Percentiles rank a stretch among this genome's conserved stretches.
Evolutionary conservation across 2,113 vertebrate species (phyloP).

Genomic region (Malaclemys terrapin): DNA sequence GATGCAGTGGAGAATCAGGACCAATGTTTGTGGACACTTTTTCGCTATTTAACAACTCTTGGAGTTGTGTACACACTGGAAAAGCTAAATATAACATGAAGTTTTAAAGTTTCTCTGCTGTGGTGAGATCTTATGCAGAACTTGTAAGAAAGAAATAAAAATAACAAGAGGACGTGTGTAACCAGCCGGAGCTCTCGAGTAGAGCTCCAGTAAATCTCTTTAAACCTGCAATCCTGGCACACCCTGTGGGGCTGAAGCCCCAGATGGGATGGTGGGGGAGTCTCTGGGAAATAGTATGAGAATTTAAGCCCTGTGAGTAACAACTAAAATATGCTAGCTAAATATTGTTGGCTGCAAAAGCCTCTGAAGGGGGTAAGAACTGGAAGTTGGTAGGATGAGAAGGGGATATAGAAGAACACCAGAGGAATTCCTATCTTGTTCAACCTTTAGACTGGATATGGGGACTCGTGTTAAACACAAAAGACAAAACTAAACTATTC

Average conservation of each 20-base stretch:
- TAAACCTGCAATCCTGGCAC: too few species aligned
- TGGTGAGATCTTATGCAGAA: constrained; percentile 28
- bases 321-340: background rate
- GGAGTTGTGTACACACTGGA: background rate
- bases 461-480: background rate
- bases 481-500: background rate
- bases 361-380: background rate
- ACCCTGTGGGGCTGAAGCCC: too few species aligned
- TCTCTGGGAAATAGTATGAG: too few species aligned
- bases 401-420: background rate
- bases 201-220: too few species aligned
- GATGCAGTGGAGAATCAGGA: background rate
- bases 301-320: background rate
- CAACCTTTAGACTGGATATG: background rate
- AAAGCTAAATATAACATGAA: background rate
- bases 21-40: background rate
- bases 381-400: background rate
- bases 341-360: background rate
- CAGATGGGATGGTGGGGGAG: too few species aligned
- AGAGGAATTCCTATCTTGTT: background rate
- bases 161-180: constrained; percentile 34
- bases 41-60: constrained; percentile 14
- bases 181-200: too few species aligned
- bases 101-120: constrained; percentile 19
- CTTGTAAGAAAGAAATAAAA: constrained; percentile 41